Conservation (phyloP, 2,797 vertebrate species). For the Buphagus erythrorhynchus region DNA sequence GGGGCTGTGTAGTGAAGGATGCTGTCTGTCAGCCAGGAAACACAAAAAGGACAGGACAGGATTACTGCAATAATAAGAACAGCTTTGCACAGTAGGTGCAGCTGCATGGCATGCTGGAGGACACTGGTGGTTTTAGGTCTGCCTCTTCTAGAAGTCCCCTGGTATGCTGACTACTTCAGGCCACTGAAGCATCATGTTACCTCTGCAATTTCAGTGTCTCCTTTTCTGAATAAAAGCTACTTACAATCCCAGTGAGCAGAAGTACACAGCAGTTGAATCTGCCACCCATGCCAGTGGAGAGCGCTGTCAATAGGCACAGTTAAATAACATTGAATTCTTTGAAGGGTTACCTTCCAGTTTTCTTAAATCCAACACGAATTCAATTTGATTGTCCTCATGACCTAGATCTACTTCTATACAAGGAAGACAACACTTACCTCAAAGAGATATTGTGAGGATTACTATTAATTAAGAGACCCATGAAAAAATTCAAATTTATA, state of each 20-base stretch:
- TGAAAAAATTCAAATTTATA: not conserved
- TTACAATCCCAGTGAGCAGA: not conserved
- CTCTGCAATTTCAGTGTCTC: not conserved
- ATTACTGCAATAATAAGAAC: not conserved
- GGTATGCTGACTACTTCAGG: not conserved
- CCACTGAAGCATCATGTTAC: not conserved
- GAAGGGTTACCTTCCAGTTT: not conserved
- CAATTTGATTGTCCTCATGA: not conserved
- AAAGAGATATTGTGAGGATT: not conserved
- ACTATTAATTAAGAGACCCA: not conserved
- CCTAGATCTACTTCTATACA: not conserved
- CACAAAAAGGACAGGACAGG: not conserved
- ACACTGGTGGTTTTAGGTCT: not conserved
- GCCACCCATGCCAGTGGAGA: not conserved
- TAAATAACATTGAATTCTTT: not conserved
- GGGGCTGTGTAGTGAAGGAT: not conserved
- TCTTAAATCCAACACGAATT: not conserved
- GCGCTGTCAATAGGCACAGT: not conserved
- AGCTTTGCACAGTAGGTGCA: not conserved
- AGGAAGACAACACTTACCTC: not conserved
- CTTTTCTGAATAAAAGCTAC: not conserved
- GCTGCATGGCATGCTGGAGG: not conserved
- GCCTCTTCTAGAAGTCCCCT: not conserved
- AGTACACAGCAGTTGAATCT: not conserved
- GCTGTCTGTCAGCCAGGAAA: not conserved